phyloP scores from a whole-genome alignment of 2,888 invertebrate genomes.

The Autographa gamma region DNA sequence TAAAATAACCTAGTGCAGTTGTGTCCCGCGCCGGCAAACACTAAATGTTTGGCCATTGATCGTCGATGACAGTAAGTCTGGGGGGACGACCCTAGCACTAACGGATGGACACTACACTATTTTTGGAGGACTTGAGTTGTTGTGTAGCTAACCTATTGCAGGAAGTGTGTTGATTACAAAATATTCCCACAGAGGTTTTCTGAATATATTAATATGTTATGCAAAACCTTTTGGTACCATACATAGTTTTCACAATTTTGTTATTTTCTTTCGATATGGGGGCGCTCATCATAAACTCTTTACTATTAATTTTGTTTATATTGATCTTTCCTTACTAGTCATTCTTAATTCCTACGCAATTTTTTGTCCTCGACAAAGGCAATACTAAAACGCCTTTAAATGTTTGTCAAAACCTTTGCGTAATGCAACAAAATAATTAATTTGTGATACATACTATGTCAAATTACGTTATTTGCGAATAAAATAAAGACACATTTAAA shows the following conservation, averaged over 20 bases:
- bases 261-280: too few relatives aligned
- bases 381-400: background rate
- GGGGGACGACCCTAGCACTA: background rate
- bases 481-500: background rate
- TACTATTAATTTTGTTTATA: too few relatives aligned
- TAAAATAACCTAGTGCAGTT: background rate
- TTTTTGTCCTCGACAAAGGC: background rate
- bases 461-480: background rate
- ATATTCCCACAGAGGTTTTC: too few relatives aligned
- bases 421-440: background rate
- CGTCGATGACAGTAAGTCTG: background rate
- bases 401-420: background rate
- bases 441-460: background rate
- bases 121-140: background rate
- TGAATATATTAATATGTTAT: too few relatives aligned
- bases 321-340: too few relatives aligned
- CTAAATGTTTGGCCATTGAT: conserved; percentile 4
- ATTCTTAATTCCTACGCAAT: too few relatives aligned
- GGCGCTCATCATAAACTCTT: too few relatives aligned
- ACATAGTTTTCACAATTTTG: too few relatives aligned
- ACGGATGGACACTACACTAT: background rate
- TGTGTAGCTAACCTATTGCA: background rate
- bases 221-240: too few relatives aligned
- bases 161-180: background rate
- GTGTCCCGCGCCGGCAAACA: background rate